Conservation (phyloP, 2,797 vertebrate species). For the Chaetodon trifasciatus region DNA sequence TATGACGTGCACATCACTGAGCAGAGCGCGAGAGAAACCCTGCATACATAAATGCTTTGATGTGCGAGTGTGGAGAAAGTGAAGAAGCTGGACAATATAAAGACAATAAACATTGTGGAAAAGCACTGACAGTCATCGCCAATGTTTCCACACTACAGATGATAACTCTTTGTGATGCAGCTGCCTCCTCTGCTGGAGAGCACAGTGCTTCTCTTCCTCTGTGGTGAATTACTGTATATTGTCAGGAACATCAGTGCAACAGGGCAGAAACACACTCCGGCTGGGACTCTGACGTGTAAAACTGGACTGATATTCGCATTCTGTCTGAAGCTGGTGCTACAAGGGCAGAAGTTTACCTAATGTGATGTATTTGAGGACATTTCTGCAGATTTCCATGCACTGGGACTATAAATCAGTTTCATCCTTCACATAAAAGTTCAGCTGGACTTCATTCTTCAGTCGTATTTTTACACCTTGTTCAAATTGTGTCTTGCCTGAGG, state of each 20-base stretch:
- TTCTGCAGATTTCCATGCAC: slow-evolving; percentile 12
- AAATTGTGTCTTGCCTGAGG: not conserved
- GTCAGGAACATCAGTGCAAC: not conserved
- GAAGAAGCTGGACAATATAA: slow-evolving; percentile 9
- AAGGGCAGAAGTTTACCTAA: not conserved
- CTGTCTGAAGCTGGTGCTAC: not conserved
- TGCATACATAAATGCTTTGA: slow-evolving; percentile 10
- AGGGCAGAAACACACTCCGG: not conserved
- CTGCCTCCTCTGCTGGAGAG: slow-evolving; percentile 10
- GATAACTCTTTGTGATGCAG: not conserved
- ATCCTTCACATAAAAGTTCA: slow-evolving; percentile 21
- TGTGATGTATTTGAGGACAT: not conserved
- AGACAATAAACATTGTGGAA: not conserved
- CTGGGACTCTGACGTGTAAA: not conserved
- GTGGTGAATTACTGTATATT: not conserved
- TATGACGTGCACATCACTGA: not conserved
- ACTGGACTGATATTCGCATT: not conserved
- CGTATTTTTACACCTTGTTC: slow-evolving; percentile 4
- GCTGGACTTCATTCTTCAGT: slow-evolving; percentile 23
- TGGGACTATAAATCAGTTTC: not conserved
- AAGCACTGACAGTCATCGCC: not conserved
- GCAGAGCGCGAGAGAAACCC: not conserved
- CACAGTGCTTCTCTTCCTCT: not conserved
- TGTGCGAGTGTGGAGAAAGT: slow-evolving; percentile 22
- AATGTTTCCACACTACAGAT: not conserved